A percentile compares a stretch with the other conserved stretches of the same genome.
These are phyloP conservation scores for Murina feae DNA, from an alignment of 2,113 vertebrate genomes.

Conservation along the genomic window DNA sequence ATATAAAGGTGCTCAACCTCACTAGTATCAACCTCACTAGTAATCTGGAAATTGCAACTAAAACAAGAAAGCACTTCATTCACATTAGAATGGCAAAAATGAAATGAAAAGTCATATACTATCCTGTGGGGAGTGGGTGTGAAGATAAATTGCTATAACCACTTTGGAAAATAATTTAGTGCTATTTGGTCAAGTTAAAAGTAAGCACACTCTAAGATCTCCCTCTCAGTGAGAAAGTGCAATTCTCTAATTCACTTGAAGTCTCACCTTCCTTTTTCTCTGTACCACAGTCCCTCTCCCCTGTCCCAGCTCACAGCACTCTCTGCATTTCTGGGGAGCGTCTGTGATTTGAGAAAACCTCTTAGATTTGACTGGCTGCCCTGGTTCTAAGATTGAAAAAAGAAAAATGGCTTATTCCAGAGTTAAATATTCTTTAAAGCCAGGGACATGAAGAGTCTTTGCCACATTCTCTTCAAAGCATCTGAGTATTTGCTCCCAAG, in stretches of 20 bases:
- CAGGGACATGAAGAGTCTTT: slow-evolving; percentile 20
- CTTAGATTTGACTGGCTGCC: neutral
- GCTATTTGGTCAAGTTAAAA: slow-evolving; percentile 33
- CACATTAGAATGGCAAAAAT: neutral
- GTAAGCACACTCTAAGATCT: neutral
- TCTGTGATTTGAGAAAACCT: neutral
- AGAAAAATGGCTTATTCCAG: slow-evolving; percentile 18
- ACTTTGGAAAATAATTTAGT: slow-evolving; percentile 6
- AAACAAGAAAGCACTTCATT: neutral
- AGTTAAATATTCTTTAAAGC: slow-evolving; percentile 47
- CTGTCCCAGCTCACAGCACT: neutral
- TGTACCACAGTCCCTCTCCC: neutral
- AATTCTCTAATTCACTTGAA: neutral
- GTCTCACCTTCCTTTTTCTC: neutral
- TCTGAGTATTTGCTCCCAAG: neutral
- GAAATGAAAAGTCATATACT: neutral
- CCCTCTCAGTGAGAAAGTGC: neutral
- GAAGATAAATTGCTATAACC: neutral
- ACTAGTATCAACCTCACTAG: neutral
- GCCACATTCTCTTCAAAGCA: slow-evolving; percentile 33
- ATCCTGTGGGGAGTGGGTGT: neutral
- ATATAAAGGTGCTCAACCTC: neutral
- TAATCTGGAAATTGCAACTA: neutral
- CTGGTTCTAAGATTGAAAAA: slow-evolving; percentile 22
- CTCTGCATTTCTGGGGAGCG: neutral